Evolutionary conservation across 2,888 invertebrate genomes (phyloP).

Genomic region (Mesorhabditis sp.): DNA sequence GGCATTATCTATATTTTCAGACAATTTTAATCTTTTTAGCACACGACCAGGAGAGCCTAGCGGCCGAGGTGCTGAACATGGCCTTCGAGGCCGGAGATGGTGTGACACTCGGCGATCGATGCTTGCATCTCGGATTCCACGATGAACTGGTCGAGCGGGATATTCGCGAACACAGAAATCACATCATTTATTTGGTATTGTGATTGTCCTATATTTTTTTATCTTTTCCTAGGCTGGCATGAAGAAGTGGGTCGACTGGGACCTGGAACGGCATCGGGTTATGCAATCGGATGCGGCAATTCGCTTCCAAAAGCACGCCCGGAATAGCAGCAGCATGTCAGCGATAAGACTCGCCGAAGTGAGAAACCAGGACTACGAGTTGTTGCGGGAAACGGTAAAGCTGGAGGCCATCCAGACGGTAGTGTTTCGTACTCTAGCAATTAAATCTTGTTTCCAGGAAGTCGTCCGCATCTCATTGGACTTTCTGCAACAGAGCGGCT

Average conservation of each 20-base stretch:
- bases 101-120: neutral
- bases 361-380: neutral
- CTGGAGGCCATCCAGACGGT: neutral
- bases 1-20: too few species aligned
- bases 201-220: neutral
- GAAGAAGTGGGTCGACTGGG: neutral
- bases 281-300: neutral
- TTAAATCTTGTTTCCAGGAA: neutral
- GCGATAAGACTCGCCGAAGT: neutral
- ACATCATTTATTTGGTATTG: neutral
- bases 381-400: neutral
- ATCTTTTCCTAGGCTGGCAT: neutral
- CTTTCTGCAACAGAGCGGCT: neutral
- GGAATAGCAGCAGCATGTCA: neutral
- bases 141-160: neutral
- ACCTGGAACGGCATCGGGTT: neutral
- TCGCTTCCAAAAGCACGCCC: neutral
- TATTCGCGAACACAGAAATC: neutral
- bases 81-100: neutral
- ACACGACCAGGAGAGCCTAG: slow-evolving; percentile 6
- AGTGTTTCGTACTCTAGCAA: neutral
- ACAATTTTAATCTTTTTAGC: too few species aligned
- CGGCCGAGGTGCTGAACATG: neutral
- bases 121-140: neutral
- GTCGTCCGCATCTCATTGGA: neutral